Conservation (phyloP, 2,888 invertebrate species). For the Drosophila kuntzei region DNA sequence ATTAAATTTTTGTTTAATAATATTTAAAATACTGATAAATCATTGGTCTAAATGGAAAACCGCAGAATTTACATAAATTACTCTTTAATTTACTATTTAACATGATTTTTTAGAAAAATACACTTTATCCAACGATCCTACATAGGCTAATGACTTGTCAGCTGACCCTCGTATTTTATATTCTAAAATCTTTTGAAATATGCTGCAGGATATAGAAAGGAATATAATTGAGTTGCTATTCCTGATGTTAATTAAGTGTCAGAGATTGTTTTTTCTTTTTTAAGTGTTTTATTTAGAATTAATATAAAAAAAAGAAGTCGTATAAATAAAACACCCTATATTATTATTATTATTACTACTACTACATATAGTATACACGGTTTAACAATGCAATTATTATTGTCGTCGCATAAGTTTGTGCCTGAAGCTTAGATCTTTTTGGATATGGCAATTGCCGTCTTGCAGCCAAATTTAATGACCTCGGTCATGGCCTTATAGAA, state of each 20-base stretch:
- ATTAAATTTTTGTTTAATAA: no score
- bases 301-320: background rate
- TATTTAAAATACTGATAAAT: no score
- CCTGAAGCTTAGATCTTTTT: constrained; percentile 90
- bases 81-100: no score
- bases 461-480: constrained; percentile 96
- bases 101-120: no score
- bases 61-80: no score
- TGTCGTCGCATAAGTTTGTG: background rate
- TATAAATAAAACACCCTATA: background rate
- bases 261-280: background rate
- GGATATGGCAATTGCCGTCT: constrained; percentile 96
- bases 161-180: no score
- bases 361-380: constrained; percentile 6
- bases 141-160: no score
- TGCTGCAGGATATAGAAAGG: no score
- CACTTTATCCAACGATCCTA: no score
- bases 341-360: constrained; percentile 7
- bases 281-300: constrained; percentile 1
- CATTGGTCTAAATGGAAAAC: no score
- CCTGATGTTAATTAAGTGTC: background rate
- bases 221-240: background rate
- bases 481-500: constrained; percentile 94
- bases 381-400: background rate
- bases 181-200: no score